These are phyloP conservation scores for Drosophila kurseongensis DNA, from an alignment of 1,140 invertebrate genomes.

Conservation along the genomic window DNA sequence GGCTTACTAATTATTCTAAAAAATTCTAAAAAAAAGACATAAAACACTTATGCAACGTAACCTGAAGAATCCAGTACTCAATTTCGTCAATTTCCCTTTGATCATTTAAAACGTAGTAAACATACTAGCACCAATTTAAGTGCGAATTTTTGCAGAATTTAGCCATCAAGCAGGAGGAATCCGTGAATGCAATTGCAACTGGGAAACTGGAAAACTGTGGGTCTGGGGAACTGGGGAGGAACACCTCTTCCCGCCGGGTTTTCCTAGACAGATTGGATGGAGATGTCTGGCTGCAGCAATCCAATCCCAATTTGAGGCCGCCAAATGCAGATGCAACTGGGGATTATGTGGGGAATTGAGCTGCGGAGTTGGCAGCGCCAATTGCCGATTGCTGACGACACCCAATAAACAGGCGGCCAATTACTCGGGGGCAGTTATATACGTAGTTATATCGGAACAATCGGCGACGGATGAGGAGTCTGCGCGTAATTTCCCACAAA, in stretches of 20 bases:
- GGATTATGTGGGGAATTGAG: constrained; percentile 1
- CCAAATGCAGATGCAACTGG: constrained; percentile 15
- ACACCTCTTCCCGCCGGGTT: neutral
- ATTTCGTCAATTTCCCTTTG: neutral
- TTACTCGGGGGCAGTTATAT: constrained; percentile 36
- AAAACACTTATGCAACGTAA: neutral
- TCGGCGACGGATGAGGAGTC: constrained; percentile 26
- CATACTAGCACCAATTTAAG: constrained; percentile 18
- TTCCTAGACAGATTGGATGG: constrained; percentile 16
- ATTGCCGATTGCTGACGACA: constrained; percentile 80
- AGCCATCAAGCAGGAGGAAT: neutral
- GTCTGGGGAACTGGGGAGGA: no score
- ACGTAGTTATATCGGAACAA: constrained; percentile 43
- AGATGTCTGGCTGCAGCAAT: constrained; percentile 35
- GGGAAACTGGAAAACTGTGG: neutral
- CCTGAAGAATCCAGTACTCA: neutral
- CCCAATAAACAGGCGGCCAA: constrained; percentile 75
- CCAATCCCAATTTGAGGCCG: constrained; percentile 32
- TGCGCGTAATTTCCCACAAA: constrained; percentile 75
- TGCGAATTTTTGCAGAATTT: constrained; percentile 7
- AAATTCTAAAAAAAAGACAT: no score
- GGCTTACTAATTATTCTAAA: no score
- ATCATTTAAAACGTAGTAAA: constrained; percentile 2
- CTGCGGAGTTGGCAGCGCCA: constrained; percentile 43
- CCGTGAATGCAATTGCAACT: constrained; percentile 23